A percentile compares a stretch with the other conserved stretches of the same genome.
Evolutionary conservation across 2,113 vertebrate genomes (phyloP).

Genomic region (Campylomormyrus tamandua): DNA sequence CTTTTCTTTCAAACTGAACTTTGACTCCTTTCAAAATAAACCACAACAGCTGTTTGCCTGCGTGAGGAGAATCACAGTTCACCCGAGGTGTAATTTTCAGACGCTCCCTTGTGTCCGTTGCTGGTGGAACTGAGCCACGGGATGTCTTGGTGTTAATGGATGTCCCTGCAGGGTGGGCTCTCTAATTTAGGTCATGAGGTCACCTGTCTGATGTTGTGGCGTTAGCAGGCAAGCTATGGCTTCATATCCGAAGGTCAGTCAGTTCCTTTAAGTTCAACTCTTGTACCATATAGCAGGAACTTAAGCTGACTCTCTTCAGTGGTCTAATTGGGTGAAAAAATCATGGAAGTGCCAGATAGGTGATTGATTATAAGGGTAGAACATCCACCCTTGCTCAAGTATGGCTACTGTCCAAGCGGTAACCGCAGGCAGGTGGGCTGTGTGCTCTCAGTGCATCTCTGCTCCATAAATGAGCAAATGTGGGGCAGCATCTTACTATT

Average conservation of each 20-base stretch:
- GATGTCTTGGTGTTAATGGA: neutral
- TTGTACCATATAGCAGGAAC: neutral
- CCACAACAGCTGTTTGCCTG: constrained; percentile 56
- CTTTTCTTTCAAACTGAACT: constrained; percentile 37
- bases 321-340: neutral
- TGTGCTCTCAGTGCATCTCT: neutral
- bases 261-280: neutral
- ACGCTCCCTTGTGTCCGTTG: constrained; percentile 40
- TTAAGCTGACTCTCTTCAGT: neutral
- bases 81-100: constrained; percentile 29
- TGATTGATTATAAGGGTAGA: neutral
- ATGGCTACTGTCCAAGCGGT: neutral
- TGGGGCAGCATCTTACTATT: neutral
- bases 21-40: constrained; percentile 17
- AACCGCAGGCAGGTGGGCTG: neutral
- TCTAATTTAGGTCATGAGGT: neutral
- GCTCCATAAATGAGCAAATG: neutral
- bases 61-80: constrained; percentile 51
- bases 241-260: neutral
- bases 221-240: neutral
- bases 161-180: neutral
- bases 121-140: constrained; percentile 31
- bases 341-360: neutral
- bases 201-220: neutral
- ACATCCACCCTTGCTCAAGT: neutral